Percentiles rank a stretch among this genome's conserved stretches.
Evolutionary conservation across 1,140 invertebrate species (phyloP).

Genomic region (Megathymus violae): DNA sequence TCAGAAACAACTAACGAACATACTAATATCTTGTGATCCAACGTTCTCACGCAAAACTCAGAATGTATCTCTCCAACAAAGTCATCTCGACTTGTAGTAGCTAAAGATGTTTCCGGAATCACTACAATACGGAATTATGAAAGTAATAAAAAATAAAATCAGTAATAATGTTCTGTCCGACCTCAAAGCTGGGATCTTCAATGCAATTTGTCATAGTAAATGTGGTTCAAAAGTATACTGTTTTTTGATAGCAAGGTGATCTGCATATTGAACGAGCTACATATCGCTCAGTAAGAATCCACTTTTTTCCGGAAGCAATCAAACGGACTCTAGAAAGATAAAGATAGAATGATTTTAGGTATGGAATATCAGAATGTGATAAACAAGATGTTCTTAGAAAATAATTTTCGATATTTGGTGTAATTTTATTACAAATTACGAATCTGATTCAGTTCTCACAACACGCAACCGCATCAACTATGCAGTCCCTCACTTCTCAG

Average conservation of each 20-base stretch:
- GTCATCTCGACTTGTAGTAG: slow-evolving; percentile 51
- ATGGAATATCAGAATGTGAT: slow-evolving; percentile 5
- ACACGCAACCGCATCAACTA: slow-evolving; percentile 66
- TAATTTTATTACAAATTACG: slow-evolving; percentile 66
- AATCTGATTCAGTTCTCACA: slow-evolving; percentile 73
- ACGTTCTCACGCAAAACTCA: slow-evolving; percentile 69
- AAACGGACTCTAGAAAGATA: slow-evolving; percentile 8
- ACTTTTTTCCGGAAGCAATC: slow-evolving; percentile 42
- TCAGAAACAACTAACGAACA: slow-evolving; percentile 64
- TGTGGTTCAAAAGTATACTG: slow-evolving; percentile 47
- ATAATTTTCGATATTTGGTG: slow-evolving; percentile 35
- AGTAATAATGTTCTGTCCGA: slow-evolving; percentile 37
- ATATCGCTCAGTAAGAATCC: slow-evolving; percentile 32
- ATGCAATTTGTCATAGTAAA: slow-evolving; percentile 38
- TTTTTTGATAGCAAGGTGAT: slow-evolving; percentile 49
- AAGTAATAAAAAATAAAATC: slow-evolving; percentile 41
- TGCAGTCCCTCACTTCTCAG: slow-evolving; percentile 61
- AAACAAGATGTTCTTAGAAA: slow-evolving; percentile 28
- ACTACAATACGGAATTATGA: slow-evolving; percentile 24
- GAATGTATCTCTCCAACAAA: slow-evolving; percentile 50
- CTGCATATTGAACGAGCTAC: slow-evolving; percentile 32
- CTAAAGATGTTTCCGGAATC: slow-evolving; percentile 35
- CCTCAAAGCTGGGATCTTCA: slow-evolving; percentile 52
- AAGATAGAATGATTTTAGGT: neutral
- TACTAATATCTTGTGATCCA: slow-evolving; percentile 68